phyloP scores from a whole-genome alignment of 2,113 vertebrate species.

The Leucoraja erinaceus region DNA sequence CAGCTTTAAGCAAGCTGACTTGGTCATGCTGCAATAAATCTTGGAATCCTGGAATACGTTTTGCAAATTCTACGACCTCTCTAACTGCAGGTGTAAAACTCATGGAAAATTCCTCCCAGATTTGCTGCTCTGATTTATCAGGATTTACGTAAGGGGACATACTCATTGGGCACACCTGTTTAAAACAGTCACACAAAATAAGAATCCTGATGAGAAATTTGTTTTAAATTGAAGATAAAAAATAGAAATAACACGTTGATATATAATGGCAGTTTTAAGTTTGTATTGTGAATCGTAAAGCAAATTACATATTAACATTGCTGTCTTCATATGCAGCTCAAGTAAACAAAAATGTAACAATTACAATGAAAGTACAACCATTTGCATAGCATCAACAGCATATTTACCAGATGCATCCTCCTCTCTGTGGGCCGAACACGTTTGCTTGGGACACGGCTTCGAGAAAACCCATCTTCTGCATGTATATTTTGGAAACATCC shows the following conservation, averaged over 20 bases:
- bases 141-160: conserved; percentile 82
- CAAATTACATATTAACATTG: not conserved
- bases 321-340: not conserved
- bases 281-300: not conserved
- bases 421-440: conserved; percentile 59
- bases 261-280: not conserved
- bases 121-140: conserved; percentile 79
- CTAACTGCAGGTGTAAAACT: conserved; percentile 93
- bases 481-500: conserved; percentile 55
- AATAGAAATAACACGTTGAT: not conserved
- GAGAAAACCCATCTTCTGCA: conserved; percentile 55
- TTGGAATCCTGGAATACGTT: conserved; percentile 86
- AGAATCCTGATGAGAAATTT: not conserved
- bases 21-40: conserved; percentile 91
- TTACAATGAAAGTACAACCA: not conserved
- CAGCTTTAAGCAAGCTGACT: conserved; percentile 89
- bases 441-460: conserved; percentile 49
- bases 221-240: not conserved
- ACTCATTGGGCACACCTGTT: conserved; percentile 89
- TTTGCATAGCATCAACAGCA: not conserved
- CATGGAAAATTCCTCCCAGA: conserved; percentile 97
- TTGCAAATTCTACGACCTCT: conserved; percentile 95
- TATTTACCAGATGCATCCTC: conserved; percentile 83
- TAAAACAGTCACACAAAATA: not conserved
- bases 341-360: not conserved